These are phyloP conservation scores for Stichopus chloronotus DNA, from an alignment of 35 echinoderm and acorn worm species.

Conservation along the genomic window DNA sequence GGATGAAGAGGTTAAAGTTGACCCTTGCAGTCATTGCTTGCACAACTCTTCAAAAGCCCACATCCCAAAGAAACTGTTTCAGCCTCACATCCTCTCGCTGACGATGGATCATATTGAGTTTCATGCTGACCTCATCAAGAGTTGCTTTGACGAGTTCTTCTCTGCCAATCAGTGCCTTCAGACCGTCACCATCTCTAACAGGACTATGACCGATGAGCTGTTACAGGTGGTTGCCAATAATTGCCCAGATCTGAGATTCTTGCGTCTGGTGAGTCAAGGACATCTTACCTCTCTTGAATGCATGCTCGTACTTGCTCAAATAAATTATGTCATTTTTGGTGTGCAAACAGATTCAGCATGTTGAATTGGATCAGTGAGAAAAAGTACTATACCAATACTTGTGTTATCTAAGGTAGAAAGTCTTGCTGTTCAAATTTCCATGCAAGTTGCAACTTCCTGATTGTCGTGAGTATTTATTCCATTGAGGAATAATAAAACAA, in stretches of 20 bases:
- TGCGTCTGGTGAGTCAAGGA: neutral
- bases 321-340: neutral
- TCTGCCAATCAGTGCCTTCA: slow-evolving; percentile 18
- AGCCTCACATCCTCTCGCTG: slow-evolving; percentile 47
- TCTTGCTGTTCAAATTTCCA: no score
- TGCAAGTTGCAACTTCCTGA: no score
- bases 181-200: slow-evolving; percentile 10
- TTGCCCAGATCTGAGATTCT: slow-evolving; percentile 1
- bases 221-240: slow-evolving; percentile 28
- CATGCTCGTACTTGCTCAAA: neutral
- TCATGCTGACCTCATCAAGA: slow-evolving; percentile 27
- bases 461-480: no score
- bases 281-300: neutral
- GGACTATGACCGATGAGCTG: slow-evolving; percentile 39
- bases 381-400: no score
- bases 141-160: slow-evolving; percentile 64
- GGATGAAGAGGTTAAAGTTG: neutral
- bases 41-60: slow-evolving; percentile 39
- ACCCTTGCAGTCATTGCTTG: neutral
- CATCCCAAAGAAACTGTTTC: slow-evolving; percentile 34
- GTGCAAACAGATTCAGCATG: neutral
- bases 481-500: no score
- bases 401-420: no score
- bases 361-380: neutral
- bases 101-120: slow-evolving; percentile 43